A percentile compares a stretch with the other conserved stretches of the same genome.
Evolutionary conservation across 2,113 vertebrate genomes (phyloP).

Genomic region (Neofelis nebulosa): DNA sequence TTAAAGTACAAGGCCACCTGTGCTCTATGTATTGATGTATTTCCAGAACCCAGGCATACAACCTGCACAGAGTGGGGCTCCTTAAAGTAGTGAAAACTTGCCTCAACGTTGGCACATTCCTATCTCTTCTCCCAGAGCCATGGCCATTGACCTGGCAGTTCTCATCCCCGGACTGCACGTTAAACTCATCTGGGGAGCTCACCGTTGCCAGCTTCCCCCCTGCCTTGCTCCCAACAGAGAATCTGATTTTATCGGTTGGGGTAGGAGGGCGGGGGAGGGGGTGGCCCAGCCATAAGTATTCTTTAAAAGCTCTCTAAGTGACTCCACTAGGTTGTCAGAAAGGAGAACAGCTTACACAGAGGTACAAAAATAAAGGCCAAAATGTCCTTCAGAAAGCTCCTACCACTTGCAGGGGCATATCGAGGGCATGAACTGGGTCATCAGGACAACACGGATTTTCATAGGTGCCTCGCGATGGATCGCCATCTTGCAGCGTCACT

Average conservation of each 20-base stretch:
- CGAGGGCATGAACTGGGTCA: neutral
- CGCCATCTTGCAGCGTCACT: accelerated
- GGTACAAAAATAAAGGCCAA: neutral
- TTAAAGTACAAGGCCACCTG: neutral
- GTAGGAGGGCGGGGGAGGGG: accelerated
- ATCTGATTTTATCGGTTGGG: neutral
- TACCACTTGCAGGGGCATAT: neutral
- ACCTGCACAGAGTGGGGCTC: neutral
- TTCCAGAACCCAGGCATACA: neutral
- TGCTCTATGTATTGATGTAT: accelerated
- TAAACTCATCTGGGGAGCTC: neutral
- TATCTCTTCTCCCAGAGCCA: neutral
- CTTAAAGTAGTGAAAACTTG: neutral
- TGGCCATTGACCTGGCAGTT: neutral
- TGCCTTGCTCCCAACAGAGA: neutral
- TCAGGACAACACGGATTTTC: neutral
- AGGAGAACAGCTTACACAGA: neutral
- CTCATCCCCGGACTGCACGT: neutral
- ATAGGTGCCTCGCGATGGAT: accelerated
- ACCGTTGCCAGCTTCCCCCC: neutral
- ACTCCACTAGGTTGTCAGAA: neutral
- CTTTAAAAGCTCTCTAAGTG: neutral
- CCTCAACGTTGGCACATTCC: accelerated
- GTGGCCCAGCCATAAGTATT: neutral
- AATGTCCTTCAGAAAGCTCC: neutral